A percentile compares a stretch with the other conserved stretches of the same genome.
phyloP scores from a whole-genome alignment of 2,113 vertebrate genomes.

The Campylomormyrus numenius region DNA sequence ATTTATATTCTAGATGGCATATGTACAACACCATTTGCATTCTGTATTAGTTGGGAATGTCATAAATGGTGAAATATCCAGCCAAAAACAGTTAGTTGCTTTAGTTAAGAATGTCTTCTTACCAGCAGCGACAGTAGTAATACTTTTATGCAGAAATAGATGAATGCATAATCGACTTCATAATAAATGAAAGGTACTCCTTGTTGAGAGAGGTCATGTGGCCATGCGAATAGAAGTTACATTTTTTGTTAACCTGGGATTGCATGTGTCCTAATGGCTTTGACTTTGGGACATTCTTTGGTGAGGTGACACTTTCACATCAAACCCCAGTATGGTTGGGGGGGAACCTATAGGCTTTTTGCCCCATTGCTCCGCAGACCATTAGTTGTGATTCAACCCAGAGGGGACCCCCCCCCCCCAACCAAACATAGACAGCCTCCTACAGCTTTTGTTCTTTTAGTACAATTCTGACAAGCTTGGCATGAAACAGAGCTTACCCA shows the following conservation, averaged over 20 bases:
- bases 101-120: not conserved
- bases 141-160: not conserved
- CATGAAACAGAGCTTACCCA: slow-evolving; percentile 15
- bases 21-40: not conserved
- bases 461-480: slow-evolving; percentile 21
- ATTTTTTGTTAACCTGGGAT: not conserved
- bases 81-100: not conserved
- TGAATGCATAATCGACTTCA: not conserved
- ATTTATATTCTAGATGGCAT: not conserved
- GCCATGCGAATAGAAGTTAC: not conserved
- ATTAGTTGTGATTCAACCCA: not conserved
- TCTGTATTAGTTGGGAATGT: not conserved
- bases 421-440: not conserved
- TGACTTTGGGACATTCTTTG: not conserved
- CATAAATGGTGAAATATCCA: not conserved
- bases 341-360: not conserved
- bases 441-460: slow-evolving; percentile 9
- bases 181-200: not conserved
- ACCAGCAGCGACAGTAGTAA: not conserved
- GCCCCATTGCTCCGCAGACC: not conserved
- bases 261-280: not conserved
- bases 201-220: not conserved
- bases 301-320: not conserved
- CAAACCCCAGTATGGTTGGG: not conserved
- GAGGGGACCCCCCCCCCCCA: not conserved